These are phyloP conservation scores for Drosophila nigricruria DNA, from an alignment of 2,888 invertebrate genomes.

Conservation along the genomic window DNA sequence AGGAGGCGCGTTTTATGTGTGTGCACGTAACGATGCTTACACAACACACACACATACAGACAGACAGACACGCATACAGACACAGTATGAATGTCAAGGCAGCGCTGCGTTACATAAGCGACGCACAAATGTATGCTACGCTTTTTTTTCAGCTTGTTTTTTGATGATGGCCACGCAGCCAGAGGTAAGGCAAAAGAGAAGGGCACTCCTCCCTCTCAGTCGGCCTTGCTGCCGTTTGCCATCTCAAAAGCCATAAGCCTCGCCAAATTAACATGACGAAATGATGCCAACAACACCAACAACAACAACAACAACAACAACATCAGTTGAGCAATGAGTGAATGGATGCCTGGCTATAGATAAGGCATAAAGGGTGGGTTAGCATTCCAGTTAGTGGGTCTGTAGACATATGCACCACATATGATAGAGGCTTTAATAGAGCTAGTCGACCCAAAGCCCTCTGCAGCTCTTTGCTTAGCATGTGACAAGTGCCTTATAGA, in stretches of 20 bases:
- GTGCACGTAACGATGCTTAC: constrained; percentile 72
- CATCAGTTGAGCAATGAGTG: constrained; percentile 27
- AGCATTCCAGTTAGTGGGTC: background rate
- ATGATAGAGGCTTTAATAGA: constrained; percentile 12
- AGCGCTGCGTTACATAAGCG: constrained; percentile 66
- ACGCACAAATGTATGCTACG: constrained; percentile 77
- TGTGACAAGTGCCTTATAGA: constrained; percentile 38
- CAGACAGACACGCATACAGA: constrained; percentile 5
- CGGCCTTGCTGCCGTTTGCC: constrained; percentile 42
- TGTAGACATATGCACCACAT: background rate
- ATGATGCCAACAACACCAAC: constrained; percentile 67
- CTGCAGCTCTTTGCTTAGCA: constrained; percentile 20
- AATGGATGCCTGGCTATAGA: constrained; percentile 26
- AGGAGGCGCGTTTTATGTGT: constrained; percentile 72
- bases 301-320: constrained; percentile 62
- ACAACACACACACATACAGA: constrained; percentile 46
- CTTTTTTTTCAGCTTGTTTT: constrained; percentile 41
- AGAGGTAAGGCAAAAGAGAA: constrained; percentile 5
- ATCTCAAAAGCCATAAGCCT: constrained; percentile 75
- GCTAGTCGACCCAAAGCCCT: constrained; percentile 6
- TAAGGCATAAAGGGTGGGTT: constrained; percentile 11
- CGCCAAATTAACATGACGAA: constrained; percentile 77
- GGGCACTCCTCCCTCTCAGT: background rate
- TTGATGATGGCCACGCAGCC: constrained; percentile 62
- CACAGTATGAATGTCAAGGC: constrained; percentile 69